Evolutionary conservation across 1,140 invertebrate genomes (phyloP), one percentile per base, ranked within the genome.

Genomic region (Chironomus tepperi): DNA sequence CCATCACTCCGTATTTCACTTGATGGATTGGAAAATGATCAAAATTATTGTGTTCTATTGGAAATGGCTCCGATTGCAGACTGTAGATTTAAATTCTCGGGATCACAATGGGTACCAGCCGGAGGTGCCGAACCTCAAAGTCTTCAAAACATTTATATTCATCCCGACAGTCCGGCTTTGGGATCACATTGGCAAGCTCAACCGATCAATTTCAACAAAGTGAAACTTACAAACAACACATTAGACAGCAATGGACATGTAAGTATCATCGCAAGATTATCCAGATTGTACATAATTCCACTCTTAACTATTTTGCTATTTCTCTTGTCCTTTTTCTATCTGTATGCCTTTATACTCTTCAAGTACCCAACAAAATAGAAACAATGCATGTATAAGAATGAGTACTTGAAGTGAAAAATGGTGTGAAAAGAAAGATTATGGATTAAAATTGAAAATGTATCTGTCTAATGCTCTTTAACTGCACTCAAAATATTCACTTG

Each of bases 201-300:
- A 80, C 84, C 90, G 0, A 86, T 96, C 21, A 89, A 88, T 1
- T 95, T 97, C 79, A 90, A 90, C 79, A 93, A 93, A 80, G 84
- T 96, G 3, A 97, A 97, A 81, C 84, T 98, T 0, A 96, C 95
- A 24, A 98, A 97, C 82, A 96, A 94, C 78, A 89, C 90, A 2
- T 86, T 90, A 78, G 93, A 95, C 80, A 88, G 89, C 74, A 87
- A 89, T 76, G 92, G 91, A 77, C 91, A 92, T 84, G 91, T 96
- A 86, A 91, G 91, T 89, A 75, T 74, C 42, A 57, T 73, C 34
- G 21, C 34, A 73, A 43, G 43, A 43, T 73, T 73, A 73, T 73
- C 73, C 43, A 10, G 73, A 73, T 43, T 43, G 21, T 73, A 3
- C n/a, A 5, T 73, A 73, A 57, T 12, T 57, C 12, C 12, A 57